Conservation (phyloP, 2,113 vertebrate species). For the Anhinga anhinga region DNA sequence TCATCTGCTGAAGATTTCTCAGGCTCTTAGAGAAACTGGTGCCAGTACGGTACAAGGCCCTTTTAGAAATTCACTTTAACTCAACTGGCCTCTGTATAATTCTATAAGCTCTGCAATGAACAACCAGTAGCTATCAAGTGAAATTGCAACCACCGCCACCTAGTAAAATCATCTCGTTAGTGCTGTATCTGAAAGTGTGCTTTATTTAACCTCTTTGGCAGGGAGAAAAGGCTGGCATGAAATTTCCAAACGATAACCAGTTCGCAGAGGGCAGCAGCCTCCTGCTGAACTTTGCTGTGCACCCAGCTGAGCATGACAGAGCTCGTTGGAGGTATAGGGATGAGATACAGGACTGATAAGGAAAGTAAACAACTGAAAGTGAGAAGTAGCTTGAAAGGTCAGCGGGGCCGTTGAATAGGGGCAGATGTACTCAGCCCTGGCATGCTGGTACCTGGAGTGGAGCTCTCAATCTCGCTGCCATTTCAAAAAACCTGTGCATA, state of each 20-base stretch:
- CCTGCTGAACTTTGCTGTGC: background rate
- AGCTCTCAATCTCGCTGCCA: background rate
- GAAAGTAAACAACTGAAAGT: constrained; percentile 10
- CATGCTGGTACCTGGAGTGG: background rate
- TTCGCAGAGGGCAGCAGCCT: background rate
- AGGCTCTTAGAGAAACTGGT: background rate
- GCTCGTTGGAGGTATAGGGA: background rate
- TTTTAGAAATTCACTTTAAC: background rate
- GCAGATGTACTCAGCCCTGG: background rate
- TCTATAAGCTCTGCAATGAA: background rate
- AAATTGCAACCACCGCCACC: background rate
- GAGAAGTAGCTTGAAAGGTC: constrained; percentile 30
- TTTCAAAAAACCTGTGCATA: background rate
- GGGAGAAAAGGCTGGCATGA: fast-evolving
- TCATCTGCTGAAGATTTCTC: background rate
- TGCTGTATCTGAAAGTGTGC: fast-evolving
- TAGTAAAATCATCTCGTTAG: background rate
- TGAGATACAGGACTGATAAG: constrained; percentile 19
- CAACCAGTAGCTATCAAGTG: background rate
- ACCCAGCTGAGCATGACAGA: background rate
- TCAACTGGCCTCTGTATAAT: background rate
- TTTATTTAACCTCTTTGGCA: background rate
- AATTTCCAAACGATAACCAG: fast-evolving
- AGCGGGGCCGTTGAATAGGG: background rate
- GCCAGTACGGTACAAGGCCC: background rate